Base-by-base conservation (phyloP, 2,113 vertebrate genomes). In the Climacteris rufus region DNA sequence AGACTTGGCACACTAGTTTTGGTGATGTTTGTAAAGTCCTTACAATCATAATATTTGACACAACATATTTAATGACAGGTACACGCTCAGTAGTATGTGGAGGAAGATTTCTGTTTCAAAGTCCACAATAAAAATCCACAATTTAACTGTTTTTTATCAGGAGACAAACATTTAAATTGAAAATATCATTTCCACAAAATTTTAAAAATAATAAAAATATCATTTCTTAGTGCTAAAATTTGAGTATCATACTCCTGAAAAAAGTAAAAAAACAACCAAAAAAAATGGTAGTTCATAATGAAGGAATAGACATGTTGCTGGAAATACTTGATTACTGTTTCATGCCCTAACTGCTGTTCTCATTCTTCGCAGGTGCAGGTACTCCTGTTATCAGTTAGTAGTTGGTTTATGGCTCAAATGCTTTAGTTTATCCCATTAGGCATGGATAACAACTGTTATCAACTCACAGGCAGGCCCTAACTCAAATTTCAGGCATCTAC, bases 361-460 rank as follows among this genome's bases (percentile, higher is more conserved):
- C 37, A 45, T 66, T 88, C n/a, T 74, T 63, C 70, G 56, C 35
- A 74, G 59, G 31, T 79, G 31, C 84, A 90, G 39, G n/a, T 93
- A 49, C 53, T 85, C 11, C 35, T 39, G 4, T 87, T 93, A 76
- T 61, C 68, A 44, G 70, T 79, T 69, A 45, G 45, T 56, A 42
- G 45, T 12, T 61, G 54, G 23, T 85, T 85, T 95, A 80, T 21
- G 15, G 79, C 22, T 88, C 56, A 75, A 93, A 76, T 60, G 45
- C 70, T 83, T 85, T 57, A 57, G n/a, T 69, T 83, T 88, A 93
- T 95, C 82, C 79, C 75, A 77, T 88, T 88, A 83, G 50, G 23
- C 7, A 12, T 7, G 54, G 70, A 64, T 65, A 83, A 80, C 24
- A 85, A 35, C 31, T 39, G 75, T 72, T 88, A 95, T 59, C 66